Evolutionary conservation across 2,888 invertebrate genomes (phyloP), one percentile per base, ranked within the genome.

Genomic region (Agrochola lychnidis): DNA sequence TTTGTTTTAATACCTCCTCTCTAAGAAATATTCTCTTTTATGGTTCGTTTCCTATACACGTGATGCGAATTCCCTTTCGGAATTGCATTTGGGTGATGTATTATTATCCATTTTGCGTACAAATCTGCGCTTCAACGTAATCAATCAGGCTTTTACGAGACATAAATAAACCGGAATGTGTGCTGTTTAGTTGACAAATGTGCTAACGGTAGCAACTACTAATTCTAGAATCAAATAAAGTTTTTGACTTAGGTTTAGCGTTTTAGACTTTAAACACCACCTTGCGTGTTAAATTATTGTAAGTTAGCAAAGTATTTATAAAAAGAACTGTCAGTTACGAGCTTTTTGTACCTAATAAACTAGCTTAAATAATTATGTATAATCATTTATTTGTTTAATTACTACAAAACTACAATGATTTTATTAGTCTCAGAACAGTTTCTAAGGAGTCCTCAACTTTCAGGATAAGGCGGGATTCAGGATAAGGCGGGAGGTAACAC

Each of bases 101-200:
- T 91, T 87, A 88, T 87, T 87, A 88, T 87, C 85, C 89, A 86
- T 87, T 90, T 87, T 84, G 85, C 84, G 88, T 83, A 88, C 89
- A 90, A 90, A 91, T 89, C 90, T 89, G 86, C 84, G 85, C 86
- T 87, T 83, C 88, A 83, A 89, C 82, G 90, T 90, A 90, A 92
- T 92, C 91, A 91, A 92, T 92, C 92, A 91, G 85, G 86, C 82
- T 87, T 86, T 84, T 86, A 86, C 88, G 84, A 86, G 81, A 84
- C 88, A 90, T 91, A 91, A 92, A 91, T 90, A 89, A 89, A 86
- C 81, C 53, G 61, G 80, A 70, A 81, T 57, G 68, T 68, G 70
- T 68, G 81, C 68, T 80, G 70, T 78, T 85, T 83, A 87, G 73
- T 79, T 85, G 81, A 87, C 79, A 78, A 85, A 87, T 79, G 61